A percentile compares a stretch with the other conserved stretches of the same genome.
phyloP scores from a whole-genome alignment of 2,113 vertebrate species.

The Canis aureus region DNA sequence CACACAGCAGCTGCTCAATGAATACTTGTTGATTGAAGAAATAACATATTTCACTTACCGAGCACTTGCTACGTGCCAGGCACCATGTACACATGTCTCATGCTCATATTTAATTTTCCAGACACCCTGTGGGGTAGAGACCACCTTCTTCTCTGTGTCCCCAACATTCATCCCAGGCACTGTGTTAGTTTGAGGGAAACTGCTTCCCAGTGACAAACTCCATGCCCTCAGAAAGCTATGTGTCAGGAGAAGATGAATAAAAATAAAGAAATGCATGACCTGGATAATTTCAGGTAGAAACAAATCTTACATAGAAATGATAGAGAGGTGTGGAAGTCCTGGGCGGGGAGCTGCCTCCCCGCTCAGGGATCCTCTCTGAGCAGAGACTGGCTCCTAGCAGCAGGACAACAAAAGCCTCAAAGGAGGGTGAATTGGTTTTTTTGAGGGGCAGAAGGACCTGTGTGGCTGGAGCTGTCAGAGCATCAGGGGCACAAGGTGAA shows the following conservation, averaged over 20 bases:
- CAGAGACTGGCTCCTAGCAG: not conserved
- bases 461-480: not conserved
- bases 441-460: not conserved
- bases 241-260: not conserved
- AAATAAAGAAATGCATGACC: not conserved
- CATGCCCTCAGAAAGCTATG: not conserved
- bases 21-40: not conserved
- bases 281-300: not conserved
- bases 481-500: not conserved
- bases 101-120: not conserved
- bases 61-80: not conserved
- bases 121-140: not conserved
- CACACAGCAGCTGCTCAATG: not conserved
- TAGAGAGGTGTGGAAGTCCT: not conserved
- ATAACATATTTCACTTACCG: not conserved
- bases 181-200: not conserved
- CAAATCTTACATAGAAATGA: not conserved
- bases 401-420: not conserved
- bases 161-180: not conserved
- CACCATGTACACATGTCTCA: accelerated
- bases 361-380: not conserved
- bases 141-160: too few species aligned
- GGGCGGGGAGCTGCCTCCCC: not conserved
- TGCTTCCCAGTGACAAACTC: not conserved
- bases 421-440: not conserved